Percentiles rank a stretch among this genome's conserved stretches.
These are phyloP conservation scores for Aleadryas rufinucha DNA, from an alignment of 2,113 vertebrate genomes.

Conservation along the genomic window DNA sequence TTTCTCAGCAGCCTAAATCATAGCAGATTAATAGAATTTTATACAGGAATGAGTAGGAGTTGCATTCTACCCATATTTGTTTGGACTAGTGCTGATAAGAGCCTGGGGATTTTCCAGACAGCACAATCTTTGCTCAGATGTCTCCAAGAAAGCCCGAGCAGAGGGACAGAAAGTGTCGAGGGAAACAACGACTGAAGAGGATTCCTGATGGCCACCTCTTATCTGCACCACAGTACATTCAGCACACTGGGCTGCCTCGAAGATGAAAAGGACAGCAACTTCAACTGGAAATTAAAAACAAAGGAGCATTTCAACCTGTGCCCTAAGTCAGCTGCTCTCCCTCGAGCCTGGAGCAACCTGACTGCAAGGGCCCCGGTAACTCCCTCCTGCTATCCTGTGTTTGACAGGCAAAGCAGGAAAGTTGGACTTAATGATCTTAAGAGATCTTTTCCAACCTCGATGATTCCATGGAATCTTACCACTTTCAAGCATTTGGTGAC, in stretches of 20 bases:
- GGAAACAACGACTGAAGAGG: neutral
- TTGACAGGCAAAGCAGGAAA: neutral
- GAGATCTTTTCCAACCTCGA: neutral
- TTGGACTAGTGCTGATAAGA: neutral
- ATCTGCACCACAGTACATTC: accelerated
- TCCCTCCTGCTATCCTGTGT: accelerated
- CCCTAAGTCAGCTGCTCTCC: neutral
- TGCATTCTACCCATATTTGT: conserved; percentile 5
- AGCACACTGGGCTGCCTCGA: neutral
- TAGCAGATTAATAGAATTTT: neutral
- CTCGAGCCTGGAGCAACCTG: neutral
- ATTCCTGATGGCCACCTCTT: neutral
- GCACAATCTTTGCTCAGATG: neutral
- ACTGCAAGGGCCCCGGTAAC: neutral
- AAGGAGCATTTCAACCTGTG: neutral
- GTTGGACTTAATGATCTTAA: no score
- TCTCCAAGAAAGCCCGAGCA: neutral
- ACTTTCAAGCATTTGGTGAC: neutral
- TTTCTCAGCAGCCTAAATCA: neutral
- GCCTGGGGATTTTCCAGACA: conserved; percentile 12
- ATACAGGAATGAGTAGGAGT: neutral
- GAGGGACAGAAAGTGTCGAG: accelerated
- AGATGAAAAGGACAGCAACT: neutral
- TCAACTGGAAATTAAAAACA: neutral
- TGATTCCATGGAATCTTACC: neutral